Evolutionary conservation across 1,140 invertebrate genomes (phyloP).

Genomic region (Apis cerana): DNA sequence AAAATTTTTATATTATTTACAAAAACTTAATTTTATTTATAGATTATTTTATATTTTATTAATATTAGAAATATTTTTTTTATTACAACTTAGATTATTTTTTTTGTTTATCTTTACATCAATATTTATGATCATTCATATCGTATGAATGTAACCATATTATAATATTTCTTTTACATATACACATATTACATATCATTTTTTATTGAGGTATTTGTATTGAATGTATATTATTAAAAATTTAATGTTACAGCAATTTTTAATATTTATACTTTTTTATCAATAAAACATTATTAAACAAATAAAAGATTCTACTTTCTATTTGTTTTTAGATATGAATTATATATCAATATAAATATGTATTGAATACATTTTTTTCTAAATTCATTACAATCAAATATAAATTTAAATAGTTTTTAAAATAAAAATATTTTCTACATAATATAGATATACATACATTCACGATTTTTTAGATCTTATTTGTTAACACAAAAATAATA

Average conservation of each 20-base stretch:
- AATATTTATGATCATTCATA: slow-evolving; percentile 42
- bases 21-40: slow-evolving; percentile 37
- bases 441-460: slow-evolving; percentile 27
- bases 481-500: slow-evolving; percentile 43
- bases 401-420: slow-evolving; percentile 43
- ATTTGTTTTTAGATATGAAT: slow-evolving; percentile 34
- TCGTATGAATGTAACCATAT: slow-evolving; percentile 35
- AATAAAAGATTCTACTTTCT: slow-evolving; percentile 38
- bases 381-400: slow-evolving; percentile 4
- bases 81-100: slow-evolving; percentile 44
- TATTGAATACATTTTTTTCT: slow-evolving; percentile 1
- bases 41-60: slow-evolving; percentile 34
- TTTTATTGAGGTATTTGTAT: slow-evolving; percentile 56
- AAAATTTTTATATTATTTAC: slow-evolving; percentile 11
- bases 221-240: slow-evolving; percentile 43
- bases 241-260: slow-evolving; percentile 51
- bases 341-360: slow-evolving; percentile 47
- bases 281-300: slow-evolving; percentile 61
- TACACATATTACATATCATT: slow-evolving; percentile 39
- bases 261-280: slow-evolving; percentile 60
- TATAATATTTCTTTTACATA: slow-evolving; percentile 30
- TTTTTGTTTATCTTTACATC: slow-evolving; percentile 22
- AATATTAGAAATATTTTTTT: slow-evolving; percentile 39
- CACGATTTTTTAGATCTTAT: slow-evolving; percentile 42
- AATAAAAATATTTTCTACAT: slow-evolving; percentile 14